Evolutionary conservation across 2,113 vertebrate species (phyloP).

Genomic region (Zapornia atra): DNA sequence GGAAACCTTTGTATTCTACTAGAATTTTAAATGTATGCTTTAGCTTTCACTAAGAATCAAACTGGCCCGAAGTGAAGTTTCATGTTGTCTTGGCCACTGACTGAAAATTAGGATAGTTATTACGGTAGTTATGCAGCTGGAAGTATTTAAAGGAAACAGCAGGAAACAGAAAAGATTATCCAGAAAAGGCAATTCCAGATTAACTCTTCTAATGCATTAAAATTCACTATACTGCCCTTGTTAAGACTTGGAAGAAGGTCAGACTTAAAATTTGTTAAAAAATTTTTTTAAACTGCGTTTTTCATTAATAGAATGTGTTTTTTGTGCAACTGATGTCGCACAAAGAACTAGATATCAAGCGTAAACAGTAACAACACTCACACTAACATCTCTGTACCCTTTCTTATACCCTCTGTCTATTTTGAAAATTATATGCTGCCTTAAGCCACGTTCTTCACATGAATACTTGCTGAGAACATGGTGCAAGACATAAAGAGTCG

Average conservation of each 20-base stretch:
- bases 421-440: neutral
- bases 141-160: conserved; percentile 38
- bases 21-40: neutral
- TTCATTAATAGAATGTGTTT: neutral
- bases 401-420: neutral
- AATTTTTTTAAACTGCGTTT: neutral
- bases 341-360: neutral
- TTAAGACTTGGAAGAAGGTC: neutral
- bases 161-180: conserved; percentile 13
- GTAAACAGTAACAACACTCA: neutral
- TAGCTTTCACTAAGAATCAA: neutral
- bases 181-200: neutral
- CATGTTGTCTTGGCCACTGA: neutral
- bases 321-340: neutral
- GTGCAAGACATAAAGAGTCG: neutral
- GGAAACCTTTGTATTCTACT: neutral
- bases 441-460: neutral
- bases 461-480: neutral
- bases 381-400: neutral
- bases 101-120: conserved; percentile 43
- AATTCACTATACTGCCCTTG: neutral
- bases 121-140: conserved; percentile 30
- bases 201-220: neutral
- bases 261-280: neutral
- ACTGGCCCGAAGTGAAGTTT: neutral